These are phyloP conservation scores for Limnothrissa miodon DNA, from an alignment of 2,113 vertebrate species.

Conservation along the genomic window DNA sequence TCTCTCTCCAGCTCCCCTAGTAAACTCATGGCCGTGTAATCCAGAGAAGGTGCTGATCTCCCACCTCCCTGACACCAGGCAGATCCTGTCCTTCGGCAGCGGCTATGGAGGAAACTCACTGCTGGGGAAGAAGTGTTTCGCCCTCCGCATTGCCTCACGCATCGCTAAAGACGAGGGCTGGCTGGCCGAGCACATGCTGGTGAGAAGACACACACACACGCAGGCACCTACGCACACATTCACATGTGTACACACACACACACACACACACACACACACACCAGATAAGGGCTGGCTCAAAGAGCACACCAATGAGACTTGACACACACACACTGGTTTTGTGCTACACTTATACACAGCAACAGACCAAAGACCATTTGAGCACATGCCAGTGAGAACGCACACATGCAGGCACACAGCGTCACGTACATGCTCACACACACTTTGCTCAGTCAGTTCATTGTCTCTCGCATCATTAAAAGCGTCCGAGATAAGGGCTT, in stretches of 20 bases:
- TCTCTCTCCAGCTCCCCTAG: constrained; percentile 76
- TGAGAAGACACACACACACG: constrained; percentile 53
- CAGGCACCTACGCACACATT: neutral
- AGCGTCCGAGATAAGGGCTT: neutral
- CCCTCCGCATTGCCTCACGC: constrained; percentile 89
- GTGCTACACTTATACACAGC: neutral
- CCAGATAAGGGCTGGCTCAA: too few species aligned
- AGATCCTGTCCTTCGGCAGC: constrained; percentile 92
- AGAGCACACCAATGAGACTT: too few species aligned
- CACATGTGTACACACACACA: neutral
- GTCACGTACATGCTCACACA: neutral
- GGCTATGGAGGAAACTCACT: constrained; percentile 97
- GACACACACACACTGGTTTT: neutral
- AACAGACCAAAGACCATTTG: neutral
- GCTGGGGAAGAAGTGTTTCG: constrained; percentile 97
- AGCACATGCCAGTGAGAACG: too few species aligned
- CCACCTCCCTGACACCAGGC: constrained; percentile 87
- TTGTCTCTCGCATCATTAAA: neutral
- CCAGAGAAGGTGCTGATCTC: constrained; percentile 89
- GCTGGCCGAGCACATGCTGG: constrained; percentile 99
- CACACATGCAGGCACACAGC: neutral
- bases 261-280: neutral
- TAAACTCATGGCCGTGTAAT: constrained; percentile 96
- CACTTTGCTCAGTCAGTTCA: neutral
- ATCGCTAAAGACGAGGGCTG: constrained; percentile 97